Base-by-base conservation (phyloP, 2,888 invertebrate genomes). In the Hirtodrosophila duncani region DNA sequence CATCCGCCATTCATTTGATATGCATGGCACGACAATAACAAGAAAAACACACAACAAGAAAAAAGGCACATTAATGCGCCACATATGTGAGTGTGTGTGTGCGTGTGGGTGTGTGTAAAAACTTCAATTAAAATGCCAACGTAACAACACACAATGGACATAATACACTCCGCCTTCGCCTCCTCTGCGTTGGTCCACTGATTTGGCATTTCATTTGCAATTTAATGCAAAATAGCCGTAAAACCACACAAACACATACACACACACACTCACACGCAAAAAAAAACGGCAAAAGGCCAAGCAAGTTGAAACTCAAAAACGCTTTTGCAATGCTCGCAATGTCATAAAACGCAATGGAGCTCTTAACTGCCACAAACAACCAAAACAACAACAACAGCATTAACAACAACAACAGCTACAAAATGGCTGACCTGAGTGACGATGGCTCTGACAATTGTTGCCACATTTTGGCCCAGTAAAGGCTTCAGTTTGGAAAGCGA, bases 401-500 rank as follows among this genome's bases (percentile, higher is more conserved):
- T 50, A 30, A 8, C 18, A 49, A 21, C 37, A 45, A 29, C 37
- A 46, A 46, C 36, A 24, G 18, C 13, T 26, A 30, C 27, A 45
- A 60, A 63, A 68, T 56, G 50, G 50, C 45, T 45, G 38, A 46
- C 41, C 64, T 51, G 69, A 68, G 53, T 69, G 67, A 56, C 67
- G 55, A 52, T 67, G 45, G 43, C 38, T 44, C 75, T 65, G 70
- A 74, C 80, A 80, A 80, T 80, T 78, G 77, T 66, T 72, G 58
- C 70, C 58, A 55, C 51, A 57, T 60, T 63, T 56, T 58, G 45
- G 39, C 44, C 41, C 46, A 20, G 27, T 27, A 18, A 9, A 16
- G 18, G n/a, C n/a, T n/a, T n/a, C n/a, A n/a, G n/a, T n/a, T n/a
- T n/a, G n/a, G 26, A n/a, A 3, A 7, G 26, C 6, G 9, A 4